Percentiles rank a stretch among this genome's conserved stretches.
Conservation (phyloP, 1,140 invertebrate species). For the Parasteatoda tepidariorum region DNA sequence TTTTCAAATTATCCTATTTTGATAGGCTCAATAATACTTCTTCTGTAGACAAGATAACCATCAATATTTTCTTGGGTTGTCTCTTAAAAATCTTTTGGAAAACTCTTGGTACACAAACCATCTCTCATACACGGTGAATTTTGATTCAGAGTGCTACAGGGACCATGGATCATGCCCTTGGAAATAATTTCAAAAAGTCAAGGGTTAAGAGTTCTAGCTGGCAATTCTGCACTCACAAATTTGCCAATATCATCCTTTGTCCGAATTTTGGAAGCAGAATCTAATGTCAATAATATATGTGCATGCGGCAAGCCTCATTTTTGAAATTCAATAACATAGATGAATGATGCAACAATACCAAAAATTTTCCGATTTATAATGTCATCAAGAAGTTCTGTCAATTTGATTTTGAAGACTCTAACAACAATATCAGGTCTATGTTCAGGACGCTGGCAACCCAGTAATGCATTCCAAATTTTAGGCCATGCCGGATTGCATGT, state of each 20-base stretch:
- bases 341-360: conserved; percentile 65
- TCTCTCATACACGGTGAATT: conserved; percentile 64
- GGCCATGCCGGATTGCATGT: no score
- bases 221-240: no score
- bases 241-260: no score
- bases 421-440: conserved; percentile 68
- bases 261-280: conserved; percentile 9
- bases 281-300: conserved; percentile 66
- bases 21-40: conserved; percentile 56
- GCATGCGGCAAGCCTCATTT: no score
- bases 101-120: conserved; percentile 62
- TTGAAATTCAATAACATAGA: no score
- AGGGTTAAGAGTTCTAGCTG: conserved; percentile 69
- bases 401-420: conserved; percentile 69
- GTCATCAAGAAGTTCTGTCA: conserved; percentile 64
- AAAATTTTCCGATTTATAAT: conserved; percentile 57
- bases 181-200: conserved; percentile 66
- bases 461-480: not conserved
- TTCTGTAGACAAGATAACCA: conserved; percentile 43
- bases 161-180: conserved; percentile 68
- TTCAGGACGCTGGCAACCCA: conserved; percentile 62
- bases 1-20: not conserved
- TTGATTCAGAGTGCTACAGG: conserved; percentile 63
- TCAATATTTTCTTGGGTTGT: conserved; percentile 6
- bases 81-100: conserved; percentile 46